These are phyloP conservation scores for Silurus glanis DNA, from an alignment of 2,113 vertebrate genomes.

Conservation along the genomic window DNA sequence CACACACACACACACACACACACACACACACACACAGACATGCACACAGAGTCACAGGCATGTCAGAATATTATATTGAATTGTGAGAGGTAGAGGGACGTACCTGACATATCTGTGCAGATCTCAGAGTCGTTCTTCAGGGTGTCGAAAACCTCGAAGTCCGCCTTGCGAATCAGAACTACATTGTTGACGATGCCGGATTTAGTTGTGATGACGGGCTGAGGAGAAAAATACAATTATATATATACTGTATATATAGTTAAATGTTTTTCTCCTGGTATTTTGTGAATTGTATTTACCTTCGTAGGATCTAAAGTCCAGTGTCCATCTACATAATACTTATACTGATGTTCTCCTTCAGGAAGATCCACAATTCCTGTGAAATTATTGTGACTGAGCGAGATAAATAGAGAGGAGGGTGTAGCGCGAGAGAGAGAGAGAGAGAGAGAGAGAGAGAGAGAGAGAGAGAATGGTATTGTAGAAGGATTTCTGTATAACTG, in stretches of 20 bases:
- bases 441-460: background rate
- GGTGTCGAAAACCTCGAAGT: slow-evolving; percentile 97
- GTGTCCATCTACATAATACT: slow-evolving; percentile 94
- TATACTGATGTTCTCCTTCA: slow-evolving; percentile 98
- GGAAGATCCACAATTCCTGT: slow-evolving; percentile 93
- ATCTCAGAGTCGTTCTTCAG: slow-evolving; percentile 94
- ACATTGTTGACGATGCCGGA: slow-evolving; percentile 92
- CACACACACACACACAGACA: too few relatives aligned
- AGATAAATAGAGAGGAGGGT: background rate
- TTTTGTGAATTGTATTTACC: slow-evolving; percentile 67
- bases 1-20: too few relatives aligned
- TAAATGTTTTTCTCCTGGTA: too few relatives aligned
- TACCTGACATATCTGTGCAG: slow-evolving; percentile 87
- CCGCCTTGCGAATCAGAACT: slow-evolving; percentile 91
- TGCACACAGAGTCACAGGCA: too few relatives aligned
- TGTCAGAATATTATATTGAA: too few relatives aligned
- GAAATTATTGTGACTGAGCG: slow-evolving; percentile 90
- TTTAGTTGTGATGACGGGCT: slow-evolving; percentile 89
- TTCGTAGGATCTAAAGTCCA: slow-evolving; percentile 93
- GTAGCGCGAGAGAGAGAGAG: background rate
- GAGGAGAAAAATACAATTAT: background rate
- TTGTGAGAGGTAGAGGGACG: background rate
- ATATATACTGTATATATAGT: too few relatives aligned
- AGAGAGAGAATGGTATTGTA: too few relatives aligned
- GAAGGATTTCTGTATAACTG: too few relatives aligned